phyloP scores from a whole-genome alignment of 2,888 invertebrate genomes.

The Strigamia maritima region DNA sequence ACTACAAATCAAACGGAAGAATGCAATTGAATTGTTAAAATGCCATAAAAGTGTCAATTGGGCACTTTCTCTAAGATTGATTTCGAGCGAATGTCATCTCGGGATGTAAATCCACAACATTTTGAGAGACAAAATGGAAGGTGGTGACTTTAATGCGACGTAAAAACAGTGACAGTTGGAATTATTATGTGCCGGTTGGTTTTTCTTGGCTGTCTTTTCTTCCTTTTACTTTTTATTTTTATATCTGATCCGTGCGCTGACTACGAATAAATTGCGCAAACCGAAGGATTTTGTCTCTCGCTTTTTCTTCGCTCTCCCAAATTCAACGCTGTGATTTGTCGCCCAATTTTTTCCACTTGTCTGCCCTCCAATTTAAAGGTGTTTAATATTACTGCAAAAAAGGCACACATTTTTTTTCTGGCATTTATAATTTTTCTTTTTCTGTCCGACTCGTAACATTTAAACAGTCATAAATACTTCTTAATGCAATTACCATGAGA shows the following conservation, averaged over 20 bases:
- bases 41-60: background rate
- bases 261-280: slow-evolving; percentile 32
- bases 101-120: slow-evolving; percentile 32
- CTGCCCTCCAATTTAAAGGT: slow-evolving; percentile 7
- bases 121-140: slow-evolving; percentile 8
- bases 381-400: background rate
- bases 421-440: background rate
- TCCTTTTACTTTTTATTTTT: slow-evolving; percentile 8
- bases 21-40: slow-evolving; percentile 8
- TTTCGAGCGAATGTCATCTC: background rate
- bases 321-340: slow-evolving; percentile 16
- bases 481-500: background rate
- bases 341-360: background rate
- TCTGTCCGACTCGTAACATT: background rate
- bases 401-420: background rate
- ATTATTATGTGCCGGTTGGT: slow-evolving; percentile 28
- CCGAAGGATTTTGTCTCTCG: slow-evolving; percentile 17
- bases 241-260: slow-evolving; percentile 28
- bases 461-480: background rate
- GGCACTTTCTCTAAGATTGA: background rate
- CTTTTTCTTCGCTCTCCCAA: background rate
- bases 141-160: slow-evolving; percentile 34
- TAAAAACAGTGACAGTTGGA: slow-evolving; percentile 30
- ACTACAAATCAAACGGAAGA: background rate
- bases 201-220: slow-evolving; percentile 16